Evolutionary conservation across 2,797 vertebrate genomes (phyloP).

Genomic region (Pampus argenteus): DNA sequence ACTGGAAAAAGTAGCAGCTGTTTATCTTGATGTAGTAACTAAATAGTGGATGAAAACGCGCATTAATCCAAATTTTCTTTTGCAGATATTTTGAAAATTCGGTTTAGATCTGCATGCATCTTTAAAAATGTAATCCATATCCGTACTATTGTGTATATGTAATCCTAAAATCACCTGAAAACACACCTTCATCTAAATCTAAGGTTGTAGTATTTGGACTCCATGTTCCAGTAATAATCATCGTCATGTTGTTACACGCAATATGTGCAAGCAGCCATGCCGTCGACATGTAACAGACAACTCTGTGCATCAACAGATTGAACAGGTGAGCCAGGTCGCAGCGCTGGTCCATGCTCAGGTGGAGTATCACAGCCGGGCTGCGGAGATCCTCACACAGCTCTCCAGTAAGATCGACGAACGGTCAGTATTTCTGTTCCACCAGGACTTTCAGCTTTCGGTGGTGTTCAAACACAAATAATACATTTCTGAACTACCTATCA

Average conservation of each 20-base stretch:
- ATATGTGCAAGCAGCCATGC: background rate
- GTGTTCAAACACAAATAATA: background rate
- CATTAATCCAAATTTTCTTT: too few species aligned
- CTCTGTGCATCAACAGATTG: slow-evolving; percentile 85
- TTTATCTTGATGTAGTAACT: too few species aligned
- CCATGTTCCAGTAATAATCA: background rate
- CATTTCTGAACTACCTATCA: background rate
- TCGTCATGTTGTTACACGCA: background rate
- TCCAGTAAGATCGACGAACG: slow-evolving; percentile 93
- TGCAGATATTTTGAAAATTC: too few species aligned
- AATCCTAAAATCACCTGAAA: too few species aligned
- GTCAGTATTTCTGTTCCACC: slow-evolving; percentile 74
- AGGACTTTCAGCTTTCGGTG: background rate
- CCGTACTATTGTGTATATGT: too few species aligned
- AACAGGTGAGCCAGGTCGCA: slow-evolving; percentile 97
- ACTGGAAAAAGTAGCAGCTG: too few species aligned
- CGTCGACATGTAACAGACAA: slow-evolving; percentile 19
- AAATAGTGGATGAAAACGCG: too few species aligned
- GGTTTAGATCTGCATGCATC: too few species aligned
- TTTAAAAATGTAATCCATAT: too few species aligned
- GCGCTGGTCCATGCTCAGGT: slow-evolving; percentile 96
- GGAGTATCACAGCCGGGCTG: slow-evolving; percentile 95
- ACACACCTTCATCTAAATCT: too few species aligned
- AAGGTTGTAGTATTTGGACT: too few species aligned
- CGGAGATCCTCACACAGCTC: slow-evolving; percentile 95